phyloP scores from a whole-genome alignment of 2,113 vertebrate species.

The Cromileptes altivelis region DNA sequence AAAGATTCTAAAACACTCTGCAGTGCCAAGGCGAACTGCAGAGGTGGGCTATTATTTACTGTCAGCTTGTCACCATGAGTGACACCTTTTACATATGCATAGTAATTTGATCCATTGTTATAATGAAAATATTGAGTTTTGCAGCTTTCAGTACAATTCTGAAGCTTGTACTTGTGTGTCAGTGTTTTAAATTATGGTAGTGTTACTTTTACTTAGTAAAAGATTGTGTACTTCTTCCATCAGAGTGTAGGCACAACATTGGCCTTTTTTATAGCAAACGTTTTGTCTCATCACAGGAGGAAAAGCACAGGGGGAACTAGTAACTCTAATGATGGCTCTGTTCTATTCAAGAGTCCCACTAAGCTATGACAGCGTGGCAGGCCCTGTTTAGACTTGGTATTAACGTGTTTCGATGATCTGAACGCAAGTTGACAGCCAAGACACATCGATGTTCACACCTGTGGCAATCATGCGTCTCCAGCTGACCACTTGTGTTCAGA shows the following conservation, averaged over 20 bases:
- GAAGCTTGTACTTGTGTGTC: no score
- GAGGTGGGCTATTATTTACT: neutral
- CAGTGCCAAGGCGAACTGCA: neutral
- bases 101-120: neutral
- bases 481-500: no score
- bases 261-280: neutral
- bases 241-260: neutral
- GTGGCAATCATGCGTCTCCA: no score
- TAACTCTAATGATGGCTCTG: neutral
- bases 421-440: no score
- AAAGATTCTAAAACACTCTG: neutral
- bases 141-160: neutral
- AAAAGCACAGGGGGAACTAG: neutral
- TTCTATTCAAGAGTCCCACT: neutral
- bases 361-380: neutral
- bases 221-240: neutral
- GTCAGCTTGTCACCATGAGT: neutral
- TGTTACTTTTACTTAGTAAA: neutral
- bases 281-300: neutral
- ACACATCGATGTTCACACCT: no score
- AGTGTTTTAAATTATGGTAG: neutral
- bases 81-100: neutral
- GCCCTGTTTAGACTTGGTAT: no score
- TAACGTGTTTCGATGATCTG: no score
- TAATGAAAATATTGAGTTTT: neutral